These are phyloP conservation scores for Ailurus styani DNA, from an alignment of 2,113 vertebrate species.

Conservation along the genomic window DNA sequence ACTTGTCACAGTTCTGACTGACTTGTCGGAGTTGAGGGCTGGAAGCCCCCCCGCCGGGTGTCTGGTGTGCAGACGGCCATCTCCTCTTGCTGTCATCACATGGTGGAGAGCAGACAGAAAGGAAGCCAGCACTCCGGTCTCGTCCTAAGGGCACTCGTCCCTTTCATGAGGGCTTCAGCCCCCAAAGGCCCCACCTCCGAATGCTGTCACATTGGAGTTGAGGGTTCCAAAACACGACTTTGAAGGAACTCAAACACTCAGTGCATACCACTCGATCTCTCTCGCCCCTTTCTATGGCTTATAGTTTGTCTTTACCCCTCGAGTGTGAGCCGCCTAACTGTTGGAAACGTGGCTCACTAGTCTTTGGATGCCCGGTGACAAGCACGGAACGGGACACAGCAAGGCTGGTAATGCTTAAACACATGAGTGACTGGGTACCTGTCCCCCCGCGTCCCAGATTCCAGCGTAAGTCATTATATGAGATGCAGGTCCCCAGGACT, in stretches of 20 bases:
- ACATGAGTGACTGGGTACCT: background rate
- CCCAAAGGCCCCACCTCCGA: background rate
- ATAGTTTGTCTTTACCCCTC: background rate
- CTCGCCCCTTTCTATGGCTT: background rate
- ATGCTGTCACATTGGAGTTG: background rate
- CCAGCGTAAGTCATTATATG: background rate
- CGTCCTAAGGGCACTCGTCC: background rate
- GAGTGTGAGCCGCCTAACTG: background rate
- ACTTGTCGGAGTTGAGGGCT: too few relatives aligned
- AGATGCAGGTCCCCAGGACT: background rate
- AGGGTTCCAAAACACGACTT: background rate
- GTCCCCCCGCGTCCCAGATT: background rate
- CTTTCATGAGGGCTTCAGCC: background rate
- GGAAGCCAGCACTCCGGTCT: background rate
- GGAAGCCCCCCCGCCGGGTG: too few relatives aligned
- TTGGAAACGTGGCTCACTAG: background rate
- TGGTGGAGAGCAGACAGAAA: background rate
- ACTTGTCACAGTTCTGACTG: background rate
- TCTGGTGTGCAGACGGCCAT: rapidly evolving
- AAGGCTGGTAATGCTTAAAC: background rate
- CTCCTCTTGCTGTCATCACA: background rate
- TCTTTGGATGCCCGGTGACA: background rate
- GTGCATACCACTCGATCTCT: background rate
- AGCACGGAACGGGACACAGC: background rate
- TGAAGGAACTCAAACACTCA: background rate